Evolutionary conservation across 2,797 vertebrate species (phyloP), one percentile per base, ranked within the genome.

Genomic region (Smutsia temminckii): DNA sequence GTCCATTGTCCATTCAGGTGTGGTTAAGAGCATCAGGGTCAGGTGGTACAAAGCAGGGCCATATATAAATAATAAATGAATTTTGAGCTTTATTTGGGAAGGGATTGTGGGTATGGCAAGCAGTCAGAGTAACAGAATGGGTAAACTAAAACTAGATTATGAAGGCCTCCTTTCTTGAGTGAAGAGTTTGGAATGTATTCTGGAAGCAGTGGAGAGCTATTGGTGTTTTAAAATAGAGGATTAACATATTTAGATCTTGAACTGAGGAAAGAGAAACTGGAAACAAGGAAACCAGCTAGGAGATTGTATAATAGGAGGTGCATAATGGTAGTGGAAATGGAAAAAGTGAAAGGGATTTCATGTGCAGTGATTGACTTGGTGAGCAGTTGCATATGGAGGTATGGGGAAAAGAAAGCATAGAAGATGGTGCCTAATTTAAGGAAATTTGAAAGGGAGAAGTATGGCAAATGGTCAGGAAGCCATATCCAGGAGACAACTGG

Each of bases 151-250:
- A 66, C 25, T 66, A 80, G 46, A 23, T 71, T 20, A 21, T 34
- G 49, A 64, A 59, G 75, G 12, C 17, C 17, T 14, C 64, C 72
- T 77, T 63, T 89, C 57, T 94, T 63, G 71, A 85, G 27, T 79
- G 78, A 94, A 88, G 49, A 68, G 61, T 85, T 93, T 88, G 40
- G 18, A 84, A 80, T 85, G 29, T 94, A 63, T 85, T 87, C 53
- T 77, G 32, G 55, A 91, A 25, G 40, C 32, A 77, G 29, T 84
- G 42, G 63, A 72, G 71, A 90, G 55, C 59, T 74, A 61, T 23
- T 84, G 21, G 51, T 77, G 11, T 81, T 92, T 90, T 37, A n/a
- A 95, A 95, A 61, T 57, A 85, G 9, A 59, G 25, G 18, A 79
- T 87, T 78, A 21, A 84, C 29, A 27, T 66, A 61, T 91, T 87